Percentiles rank a stretch among this genome's conserved stretches.
These are phyloP conservation scores for Agapostemon virescens DNA, from an alignment of 2,888 invertebrate genomes.

Conservation along the genomic window DNA sequence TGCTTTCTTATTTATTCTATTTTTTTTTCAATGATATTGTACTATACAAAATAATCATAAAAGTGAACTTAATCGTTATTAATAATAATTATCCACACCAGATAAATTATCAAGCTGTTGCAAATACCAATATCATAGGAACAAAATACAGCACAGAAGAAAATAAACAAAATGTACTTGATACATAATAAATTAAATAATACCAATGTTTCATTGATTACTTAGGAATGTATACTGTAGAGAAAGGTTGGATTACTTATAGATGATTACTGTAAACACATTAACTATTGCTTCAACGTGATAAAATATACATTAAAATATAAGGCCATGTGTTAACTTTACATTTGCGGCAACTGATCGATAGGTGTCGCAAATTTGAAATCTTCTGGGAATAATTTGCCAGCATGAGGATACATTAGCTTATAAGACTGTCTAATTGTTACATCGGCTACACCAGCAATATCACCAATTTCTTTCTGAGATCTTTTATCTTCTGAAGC, in stretches of 20 bases:
- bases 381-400: constrained; percentile 96
- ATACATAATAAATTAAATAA: constrained; percentile 51
- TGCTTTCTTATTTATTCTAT: constrained; percentile 15
- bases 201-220: constrained; percentile 43
- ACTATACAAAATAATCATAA: constrained; percentile 15
- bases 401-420: constrained; percentile 97
- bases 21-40: constrained; percentile 11
- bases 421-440: constrained; percentile 96
- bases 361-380: constrained; percentile 97
- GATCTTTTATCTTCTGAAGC: constrained; percentile 81
- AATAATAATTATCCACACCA: constrained; percentile 36
- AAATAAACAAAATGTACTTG: constrained; percentile 5
- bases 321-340: constrained; percentile 84
- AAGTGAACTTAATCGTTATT: constrained; percentile 10
- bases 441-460: constrained; percentile 93
- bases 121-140: constrained; percentile 34
- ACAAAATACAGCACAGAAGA: constrained; percentile 24
- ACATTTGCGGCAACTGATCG: constrained; percentile 93
- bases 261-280: constrained; percentile 40
- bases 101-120: constrained; percentile 34
- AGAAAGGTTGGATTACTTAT: constrained; percentile 47
- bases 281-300: constrained; percentile 55
- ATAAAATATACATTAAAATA: constrained; percentile 49
- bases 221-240: constrained; percentile 59
- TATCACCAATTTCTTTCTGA: constrained; percentile 94